Percentiles rank a stretch among this genome's conserved stretches.
phyloP scores from a whole-genome alignment of 1,140 invertebrate genomes.

The Caenorhabditis latens region DNA sequence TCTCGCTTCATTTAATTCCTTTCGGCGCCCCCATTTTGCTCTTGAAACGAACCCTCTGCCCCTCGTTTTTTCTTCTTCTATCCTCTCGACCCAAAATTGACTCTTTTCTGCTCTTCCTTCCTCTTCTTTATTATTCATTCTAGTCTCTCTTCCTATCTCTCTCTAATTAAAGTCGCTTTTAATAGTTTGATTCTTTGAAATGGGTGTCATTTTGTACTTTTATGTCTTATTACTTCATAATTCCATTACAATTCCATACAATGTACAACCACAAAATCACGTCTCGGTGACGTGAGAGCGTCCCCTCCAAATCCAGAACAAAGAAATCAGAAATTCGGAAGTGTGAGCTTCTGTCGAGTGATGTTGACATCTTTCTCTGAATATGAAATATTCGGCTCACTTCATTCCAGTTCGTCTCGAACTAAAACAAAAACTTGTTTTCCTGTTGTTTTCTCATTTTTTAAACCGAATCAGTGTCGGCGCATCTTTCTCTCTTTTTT shows the following conservation, averaged over 20 bases:
- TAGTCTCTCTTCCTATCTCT: background rate
- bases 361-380: conserved; percentile 49
- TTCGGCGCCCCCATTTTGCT: conserved; percentile 36
- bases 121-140: conserved; percentile 48
- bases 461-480: background rate
- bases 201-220: conserved; percentile 44
- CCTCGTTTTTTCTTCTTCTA: no score
- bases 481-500: background rate
- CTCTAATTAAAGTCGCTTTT: conserved; percentile 8
- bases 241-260: background rate
- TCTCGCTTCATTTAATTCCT: conserved; percentile 28
- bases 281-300: background rate
- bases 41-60: conserved; percentile 30
- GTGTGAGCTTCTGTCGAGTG: conserved; percentile 33
- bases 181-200: conserved; percentile 38
- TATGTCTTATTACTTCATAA: background rate
- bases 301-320: background rate
- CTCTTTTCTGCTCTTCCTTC: conserved; percentile 17
- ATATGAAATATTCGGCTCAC: conserved; percentile 31
- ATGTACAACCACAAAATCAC: conserved; percentile 32
- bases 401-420: background rate
- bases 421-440: conserved; percentile 16
- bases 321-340: conserved; percentile 40
- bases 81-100: conserved; percentile 27
- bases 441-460: conserved; percentile 1